Evolutionary conservation across 1,140 invertebrate species (phyloP).

Genomic region (Centruroides sculpturatus): DNA sequence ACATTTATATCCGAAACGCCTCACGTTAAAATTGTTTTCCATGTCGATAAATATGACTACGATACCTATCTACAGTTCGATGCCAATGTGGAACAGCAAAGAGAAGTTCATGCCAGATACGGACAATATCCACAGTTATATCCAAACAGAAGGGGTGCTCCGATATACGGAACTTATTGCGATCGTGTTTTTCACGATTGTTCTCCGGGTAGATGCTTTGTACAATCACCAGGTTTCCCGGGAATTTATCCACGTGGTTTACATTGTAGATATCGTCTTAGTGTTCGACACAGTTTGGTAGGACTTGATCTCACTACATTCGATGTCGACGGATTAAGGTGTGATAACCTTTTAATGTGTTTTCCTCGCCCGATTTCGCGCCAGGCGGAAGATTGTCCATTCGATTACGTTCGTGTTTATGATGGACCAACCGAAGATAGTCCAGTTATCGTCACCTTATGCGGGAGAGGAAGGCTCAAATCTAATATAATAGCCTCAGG

Average conservation of each 20-base stretch:
- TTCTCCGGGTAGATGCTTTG: slow-evolving; percentile 74
- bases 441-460: slow-evolving; percentile 76
- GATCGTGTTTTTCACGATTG: slow-evolving; percentile 57
- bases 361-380: slow-evolving; percentile 64
- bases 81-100: slow-evolving; percentile 68
- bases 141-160: slow-evolving; percentile 69
- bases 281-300: slow-evolving; percentile 15
- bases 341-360: slow-evolving; percentile 87
- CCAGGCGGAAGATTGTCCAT: slow-evolving; percentile 57
- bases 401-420: slow-evolving; percentile 75
- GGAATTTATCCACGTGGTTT: slow-evolving; percentile 77
- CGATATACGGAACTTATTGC: slow-evolving; percentile 63
- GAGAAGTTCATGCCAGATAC: slow-evolving; percentile 48
- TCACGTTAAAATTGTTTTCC: slow-evolving; percentile 76
- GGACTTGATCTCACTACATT: slow-evolving; percentile 34
- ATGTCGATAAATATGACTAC: slow-evolving; percentile 71
- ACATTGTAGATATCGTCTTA: slow-evolving; percentile 45
- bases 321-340: slow-evolving; percentile 80
- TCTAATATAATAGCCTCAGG: slow-evolving; percentile 86
- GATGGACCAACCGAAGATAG: slow-evolving; percentile 75
- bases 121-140: slow-evolving; percentile 84
- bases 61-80: slow-evolving; percentile 68
- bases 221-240: slow-evolving; percentile 80
- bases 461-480: slow-evolving; percentile 83
- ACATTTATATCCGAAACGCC: slow-evolving; percentile 87